Percentiles rank a stretch among this genome's conserved stretches.
Conservation (phyloP, 2,888 invertebrate species). For the Homarus gammarus region DNA sequence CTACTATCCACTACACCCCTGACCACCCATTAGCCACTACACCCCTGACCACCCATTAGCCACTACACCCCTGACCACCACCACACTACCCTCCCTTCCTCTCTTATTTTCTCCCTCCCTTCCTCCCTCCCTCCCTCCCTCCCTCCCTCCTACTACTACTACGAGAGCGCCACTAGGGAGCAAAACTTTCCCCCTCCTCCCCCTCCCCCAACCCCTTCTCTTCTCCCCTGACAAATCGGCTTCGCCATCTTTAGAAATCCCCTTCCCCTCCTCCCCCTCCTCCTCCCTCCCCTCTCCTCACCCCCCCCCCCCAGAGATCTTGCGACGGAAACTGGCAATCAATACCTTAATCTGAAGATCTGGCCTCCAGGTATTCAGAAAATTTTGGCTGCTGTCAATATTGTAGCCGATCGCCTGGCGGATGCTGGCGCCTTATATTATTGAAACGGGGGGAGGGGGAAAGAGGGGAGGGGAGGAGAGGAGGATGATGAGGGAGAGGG, state of each 20-base stretch:
- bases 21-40: too few species aligned
- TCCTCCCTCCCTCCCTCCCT: neutral
- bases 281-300: too few species aligned
- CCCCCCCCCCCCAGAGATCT: neutral
- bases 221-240: neutral
- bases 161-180: too few species aligned
- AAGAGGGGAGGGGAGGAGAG: too few species aligned
- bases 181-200: neutral
- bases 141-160: neutral
- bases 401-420: neutral
- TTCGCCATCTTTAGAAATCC: neutral
- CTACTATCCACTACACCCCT: too few species aligned
- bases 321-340: slow-evolving; percentile 1
- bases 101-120: too few species aligned
- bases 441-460: too few species aligned
- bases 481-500: too few species aligned
- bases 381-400: slow-evolving; percentile 8
- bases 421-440: neutral
- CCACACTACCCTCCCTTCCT: too few species aligned
- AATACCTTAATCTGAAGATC: neutral
- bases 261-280: too few species aligned
- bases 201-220: neutral
- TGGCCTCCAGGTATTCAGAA: neutral
- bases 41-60: too few species aligned
- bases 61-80: too few species aligned